Evolutionary conservation across 2,113 vertebrate genomes (phyloP), one percentile per base, ranked within the genome.

Genomic region (Takifugu flavidus): DNA sequence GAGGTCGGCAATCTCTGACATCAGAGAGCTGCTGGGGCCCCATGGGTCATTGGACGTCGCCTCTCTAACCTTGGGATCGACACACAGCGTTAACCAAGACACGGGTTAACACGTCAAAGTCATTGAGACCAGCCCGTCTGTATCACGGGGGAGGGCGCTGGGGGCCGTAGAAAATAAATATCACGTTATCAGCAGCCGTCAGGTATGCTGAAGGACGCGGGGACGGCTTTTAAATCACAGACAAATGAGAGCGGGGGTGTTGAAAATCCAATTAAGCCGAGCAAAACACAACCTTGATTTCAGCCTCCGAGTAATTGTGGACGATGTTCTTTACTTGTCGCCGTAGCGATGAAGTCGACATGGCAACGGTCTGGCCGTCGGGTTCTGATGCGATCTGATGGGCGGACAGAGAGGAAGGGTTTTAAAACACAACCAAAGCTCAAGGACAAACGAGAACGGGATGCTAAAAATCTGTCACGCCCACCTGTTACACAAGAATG

Each of bases 241-340:
- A 53, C 20, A 44, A 3, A 50, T 14, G 28, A 11, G 28, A 27
- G 43, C 28, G 62, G 34, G 66, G 28, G 55, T 44, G 51, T 46
- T n/a, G 56, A 73, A 31, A 28, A 59, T 14, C 7, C 26, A 45
- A 25, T 52, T 28, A 59, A 75, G 59, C 20, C 25, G 59, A 59
- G 34, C 26, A n/a, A 54, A 26, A 71, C 58, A 72, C 62, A 79
- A 96, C 94, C 92, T 96, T 96, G 88, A 96, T 96, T 91, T 96
- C 94, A 0, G 94, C 94, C 85, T 96, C 94, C 4, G 94, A 96
- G 84, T 94, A 96, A 89, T 96, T 96, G 89, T 96, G 94, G 70
- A 95, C 94, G 25, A 95, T 95, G 86, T 95, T 95, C 86, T 95
- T 95, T 86, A 95, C 91, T 92, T 95, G 94, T 74, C 94, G 93